Evolutionary conservation across 2,888 invertebrate genomes (phyloP), one percentile per base, ranked within the genome.

Genomic region (Sinelater perroti): DNA sequence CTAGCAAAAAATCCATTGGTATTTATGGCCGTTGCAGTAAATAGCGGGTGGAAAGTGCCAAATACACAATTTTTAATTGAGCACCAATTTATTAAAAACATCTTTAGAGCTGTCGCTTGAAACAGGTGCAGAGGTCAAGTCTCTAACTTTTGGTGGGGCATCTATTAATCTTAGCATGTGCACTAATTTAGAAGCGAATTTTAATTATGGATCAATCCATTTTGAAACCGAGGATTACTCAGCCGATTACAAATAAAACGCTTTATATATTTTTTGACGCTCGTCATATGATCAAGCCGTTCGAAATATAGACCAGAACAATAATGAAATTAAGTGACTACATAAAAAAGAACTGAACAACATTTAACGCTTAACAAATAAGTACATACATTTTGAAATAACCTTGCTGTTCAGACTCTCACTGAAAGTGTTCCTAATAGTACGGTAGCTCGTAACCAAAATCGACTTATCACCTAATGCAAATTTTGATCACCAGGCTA

Each of bases 131-230:
- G 18, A 14, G 20, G 56, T 65, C 31, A 31, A 64, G 8, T 55
- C 64, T 10, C 1, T 71, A n/a, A 70, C 70, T 24, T 71, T 69
- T 62, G 70, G 70, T 63, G 70, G 69, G 31, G 66, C 52, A 7
- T n/a, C 66, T n/a, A 57, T 64, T 11, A 70, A 70, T 51, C 52
- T 69, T 28, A 33, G 53, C n/a, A 63, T 62, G 63, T 51, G 56
- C 1, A 21, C 51, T 8, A 17, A 55, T 26, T 36, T 66, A 33
- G 63, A 61, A 10, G 60, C 45, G 33, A 31, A n/a, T n/a, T n/a
- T n/a, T n/a, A n/a, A 33, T 21, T 42, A 24, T 21, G 17, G 35
- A 2, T 11, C 16, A n/a, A 7, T n/a, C 11, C 2, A 45, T 60
- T 57, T 40, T 65, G 6, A 40, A 47, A 30, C 59, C 67, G 18